Evolutionary conservation across 2,888 invertebrate genomes (phyloP).

Genomic region (Oxystoma pomonae): DNA sequence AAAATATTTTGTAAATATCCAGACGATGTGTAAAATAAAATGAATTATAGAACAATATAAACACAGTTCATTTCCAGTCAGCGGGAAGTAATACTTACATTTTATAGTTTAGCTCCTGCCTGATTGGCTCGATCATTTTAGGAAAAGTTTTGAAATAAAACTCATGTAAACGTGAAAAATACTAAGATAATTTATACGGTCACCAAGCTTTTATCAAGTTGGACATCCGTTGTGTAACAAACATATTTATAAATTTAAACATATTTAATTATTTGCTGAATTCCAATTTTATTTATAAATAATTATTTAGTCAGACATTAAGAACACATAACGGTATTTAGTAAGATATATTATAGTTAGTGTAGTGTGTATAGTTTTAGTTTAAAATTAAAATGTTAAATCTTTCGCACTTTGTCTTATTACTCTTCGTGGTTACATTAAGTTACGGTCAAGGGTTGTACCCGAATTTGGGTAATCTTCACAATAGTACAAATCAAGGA

Average conservation of each 20-base stretch:
- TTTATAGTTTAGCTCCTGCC: no score
- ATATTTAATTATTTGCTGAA: neutral
- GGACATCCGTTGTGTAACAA: neutral
- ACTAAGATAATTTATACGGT: neutral
- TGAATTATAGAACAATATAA: no score
- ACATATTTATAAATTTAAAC: neutral
- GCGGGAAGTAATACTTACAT: no score
- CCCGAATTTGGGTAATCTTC: constrained; percentile 7
- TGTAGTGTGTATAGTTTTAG: no score
- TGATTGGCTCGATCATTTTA: no score
- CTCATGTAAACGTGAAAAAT: neutral
- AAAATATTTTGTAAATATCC: no score
- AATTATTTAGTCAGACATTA: neutral
- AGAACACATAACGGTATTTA: neutral
- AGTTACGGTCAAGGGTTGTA: constrained; percentile 12
- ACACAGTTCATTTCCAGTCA: no score
- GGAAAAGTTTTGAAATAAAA: no score
- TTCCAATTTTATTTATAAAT: neutral
- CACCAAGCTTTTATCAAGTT: neutral
- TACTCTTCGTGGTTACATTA: neutral
- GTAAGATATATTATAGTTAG: no score
- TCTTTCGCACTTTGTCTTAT: neutral
- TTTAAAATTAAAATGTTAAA: neutral
- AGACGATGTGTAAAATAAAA: no score
- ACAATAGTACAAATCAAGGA: neutral